Base-by-base conservation (phyloP, 2,113 vertebrate genomes). In the Pteruthius melanotis region DNA sequence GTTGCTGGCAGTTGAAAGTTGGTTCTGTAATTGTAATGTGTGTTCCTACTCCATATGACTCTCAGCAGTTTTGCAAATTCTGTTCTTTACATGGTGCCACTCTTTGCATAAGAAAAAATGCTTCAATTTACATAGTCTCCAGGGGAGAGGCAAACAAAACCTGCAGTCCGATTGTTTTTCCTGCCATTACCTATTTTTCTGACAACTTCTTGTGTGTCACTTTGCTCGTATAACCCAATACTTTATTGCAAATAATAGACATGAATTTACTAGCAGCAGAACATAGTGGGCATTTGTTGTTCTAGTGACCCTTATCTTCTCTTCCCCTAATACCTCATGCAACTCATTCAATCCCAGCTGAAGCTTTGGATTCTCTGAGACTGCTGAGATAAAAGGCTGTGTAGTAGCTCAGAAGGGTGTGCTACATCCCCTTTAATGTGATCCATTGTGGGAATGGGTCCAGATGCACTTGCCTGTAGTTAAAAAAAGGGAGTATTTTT, bases 31-130 rank as follows among this genome's bases (percentile, higher is more conserved):
- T 91, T 88, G 60, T 85, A 86, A 90, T 86, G 68, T 3, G 0
- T 93, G 59, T 93, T 96, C 72, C 70, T 90, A 45, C 44, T 86
- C 45, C 49, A 15, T 56, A 52, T 57, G 72, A 86, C 79, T 93
- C 82, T 90, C 85, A 85, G 64, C 68, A 88, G 52, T 90, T 93
- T 92, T 90, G 61, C 78, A 94, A 88, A 86, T 92, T 74, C 68
- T 37, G n/a, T 77, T 90, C 68, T 83, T 96, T 95, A 80, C 17
- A 5, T 71, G 68, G 53, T 87, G 45, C 72, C 0, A 3, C 76
- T 92, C 86, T 96, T 70, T 89, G 83, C 91, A 81, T 94, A 78
- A 90, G 83, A 90, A 94, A 94, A 95, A 93, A 69, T 35, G 39
- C 42, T 88, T 83, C 78, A 37, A 88, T 92, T 93, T 90, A 70